A percentile compares a stretch with the other conserved stretches of the same genome.
Conservation (phyloP, 2,797 vertebrate genomes). For the Scyliorhinus canicula region DNA sequence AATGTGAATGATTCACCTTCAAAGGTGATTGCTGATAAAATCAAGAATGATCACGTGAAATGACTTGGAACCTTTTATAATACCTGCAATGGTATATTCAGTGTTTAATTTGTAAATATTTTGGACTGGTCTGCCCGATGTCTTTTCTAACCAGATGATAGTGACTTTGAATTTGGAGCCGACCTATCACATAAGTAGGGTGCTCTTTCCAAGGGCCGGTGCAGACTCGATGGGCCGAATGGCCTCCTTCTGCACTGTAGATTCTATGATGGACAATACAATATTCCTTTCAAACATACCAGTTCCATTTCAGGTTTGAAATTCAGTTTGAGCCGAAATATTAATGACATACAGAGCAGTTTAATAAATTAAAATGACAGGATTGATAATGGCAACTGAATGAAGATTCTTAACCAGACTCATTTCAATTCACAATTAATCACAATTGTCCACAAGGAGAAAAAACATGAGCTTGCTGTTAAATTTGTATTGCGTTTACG, state of each 20-base stretch:
- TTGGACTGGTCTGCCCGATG: too few relatives aligned
- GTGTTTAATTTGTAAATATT: neutral
- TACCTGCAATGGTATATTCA: neutral
- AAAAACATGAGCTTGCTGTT: neutral
- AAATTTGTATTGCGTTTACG: neutral
- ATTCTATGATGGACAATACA: too few relatives aligned
- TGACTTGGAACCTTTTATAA: conserved; percentile 7
- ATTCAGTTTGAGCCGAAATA: neutral
- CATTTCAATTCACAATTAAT: conserved; percentile 11
- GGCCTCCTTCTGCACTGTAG: neutral
- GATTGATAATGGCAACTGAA: neutral
- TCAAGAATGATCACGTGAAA: neutral
- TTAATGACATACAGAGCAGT: neutral
- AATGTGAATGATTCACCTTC: conserved; percentile 6
- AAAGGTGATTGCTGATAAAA: neutral
- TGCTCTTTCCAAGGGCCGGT: too few relatives aligned
- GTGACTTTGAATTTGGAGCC: neutral
- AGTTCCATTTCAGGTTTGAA: neutral
- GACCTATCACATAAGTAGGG: neutral
- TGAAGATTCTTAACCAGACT: neutral
- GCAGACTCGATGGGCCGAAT: too few relatives aligned
- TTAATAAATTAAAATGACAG: neutral
- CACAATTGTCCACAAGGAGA: neutral
- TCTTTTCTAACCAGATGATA: neutral
- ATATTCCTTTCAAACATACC: too few relatives aligned